Conservation (phyloP, 2,888 invertebrate genomes). For the Helleia helle region DNA sequence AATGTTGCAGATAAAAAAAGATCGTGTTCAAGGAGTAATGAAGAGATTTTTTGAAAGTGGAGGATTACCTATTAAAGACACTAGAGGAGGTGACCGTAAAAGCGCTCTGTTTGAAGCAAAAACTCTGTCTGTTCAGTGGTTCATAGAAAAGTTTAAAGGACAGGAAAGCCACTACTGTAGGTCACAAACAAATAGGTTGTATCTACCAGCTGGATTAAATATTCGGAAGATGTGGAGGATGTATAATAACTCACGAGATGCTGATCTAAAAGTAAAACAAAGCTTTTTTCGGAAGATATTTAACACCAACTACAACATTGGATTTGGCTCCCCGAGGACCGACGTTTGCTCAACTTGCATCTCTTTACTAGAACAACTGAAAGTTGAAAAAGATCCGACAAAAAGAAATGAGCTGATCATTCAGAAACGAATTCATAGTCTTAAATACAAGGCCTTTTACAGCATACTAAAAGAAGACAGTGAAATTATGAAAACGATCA, state of each 20-base stretch:
- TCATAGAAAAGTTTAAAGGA: conserved; percentile 4
- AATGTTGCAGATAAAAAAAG: no score
- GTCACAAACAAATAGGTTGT: not conserved
- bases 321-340: conserved; percentile 2
- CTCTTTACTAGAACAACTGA: conserved; percentile 1
- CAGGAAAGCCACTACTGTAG: not conserved
- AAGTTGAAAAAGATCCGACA: conserved; percentile 2
- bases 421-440: conserved; percentile 3
- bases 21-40: no score
- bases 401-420: conserved; percentile 5
- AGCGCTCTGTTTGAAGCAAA: conserved; percentile 3
- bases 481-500: conserved; percentile 1
- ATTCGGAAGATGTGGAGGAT: conserved; percentile 7
- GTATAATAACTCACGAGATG: conserved; percentile 1
- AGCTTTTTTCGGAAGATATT: conserved; percentile 2
- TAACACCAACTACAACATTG: conserved; percentile 6
- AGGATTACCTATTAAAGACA: no score
- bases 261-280: conserved; percentile 1
- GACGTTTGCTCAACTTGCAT: conserved; percentile 8
- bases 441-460: conserved; percentile 5
- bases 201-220: conserved; percentile 1
- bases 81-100: conserved; percentile 3
- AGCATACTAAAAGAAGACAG: conserved; percentile 4
- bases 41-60: no score
- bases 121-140: conserved; percentile 3